Percentiles rank a stretch among this genome's conserved stretches.
phyloP scores from a whole-genome alignment of 1,140 invertebrate species.

The Cardiocondyla obscurior region DNA sequence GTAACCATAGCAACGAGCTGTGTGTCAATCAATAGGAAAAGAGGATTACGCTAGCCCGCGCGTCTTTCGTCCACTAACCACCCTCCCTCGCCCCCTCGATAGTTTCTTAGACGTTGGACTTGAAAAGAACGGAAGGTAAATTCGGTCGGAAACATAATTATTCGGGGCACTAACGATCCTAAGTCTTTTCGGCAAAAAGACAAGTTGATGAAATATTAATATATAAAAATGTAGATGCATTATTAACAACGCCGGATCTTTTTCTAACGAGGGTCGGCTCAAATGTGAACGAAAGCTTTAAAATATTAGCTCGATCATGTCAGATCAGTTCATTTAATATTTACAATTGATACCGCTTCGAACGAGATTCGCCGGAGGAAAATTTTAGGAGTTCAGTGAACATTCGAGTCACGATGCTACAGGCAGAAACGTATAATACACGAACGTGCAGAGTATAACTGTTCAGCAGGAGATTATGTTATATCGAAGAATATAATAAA shows the following conservation, averaged over 20 bases:
- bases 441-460: neutral
- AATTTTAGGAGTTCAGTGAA: neutral
- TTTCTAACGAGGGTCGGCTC: neutral
- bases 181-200: neutral
- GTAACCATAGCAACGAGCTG: slow-evolving; percentile 34
- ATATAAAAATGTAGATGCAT: neutral
- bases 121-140: neutral
- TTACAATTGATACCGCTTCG: neutral
- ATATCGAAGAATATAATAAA: neutral
- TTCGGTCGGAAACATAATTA: slow-evolving; percentile 1
- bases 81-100: neutral
- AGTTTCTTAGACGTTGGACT: slow-evolving; percentile 21
- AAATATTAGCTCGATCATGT: neutral
- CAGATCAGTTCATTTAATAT: neutral
- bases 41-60: slow-evolving; percentile 20
- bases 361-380: neutral
- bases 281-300: neutral
- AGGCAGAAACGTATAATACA: neutral
- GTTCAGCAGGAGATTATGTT: neutral
- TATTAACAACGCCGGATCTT: neutral
- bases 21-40: slow-evolving; percentile 49
- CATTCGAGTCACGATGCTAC: slow-evolving; percentile 36
- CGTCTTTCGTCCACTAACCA: neutral
- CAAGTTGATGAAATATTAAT: neutral
- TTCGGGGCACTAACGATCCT: neutral